A percentile compares a stretch with the other conserved stretches of the same genome.
These are phyloP conservation scores for Hecatera dysodea DNA, from an alignment of 2,888 invertebrate genomes.

Conservation along the genomic window DNA sequence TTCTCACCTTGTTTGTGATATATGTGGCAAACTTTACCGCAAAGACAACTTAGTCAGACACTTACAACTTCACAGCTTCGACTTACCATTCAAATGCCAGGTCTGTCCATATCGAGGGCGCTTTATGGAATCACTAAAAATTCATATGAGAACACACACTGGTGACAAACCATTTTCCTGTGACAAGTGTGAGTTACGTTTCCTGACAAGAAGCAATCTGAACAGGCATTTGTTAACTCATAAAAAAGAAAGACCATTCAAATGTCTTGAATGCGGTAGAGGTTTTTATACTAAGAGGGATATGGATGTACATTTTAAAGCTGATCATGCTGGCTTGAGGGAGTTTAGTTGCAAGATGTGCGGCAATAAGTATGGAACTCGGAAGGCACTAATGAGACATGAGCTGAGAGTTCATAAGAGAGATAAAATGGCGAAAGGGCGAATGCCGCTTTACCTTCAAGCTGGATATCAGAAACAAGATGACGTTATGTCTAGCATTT, in stretches of 20 bases:
- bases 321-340: conserved; percentile 79
- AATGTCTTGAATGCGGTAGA: conserved; percentile 78
- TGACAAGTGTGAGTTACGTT: conserved; percentile 76
- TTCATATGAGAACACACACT: conserved; percentile 79
- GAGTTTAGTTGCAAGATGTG: conserved; percentile 77
- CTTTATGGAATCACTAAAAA: conserved; percentile 77
- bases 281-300: conserved; percentile 78
- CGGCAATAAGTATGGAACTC: conserved; percentile 79
- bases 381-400: conserved; percentile 81
- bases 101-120: conserved; percentile 79
- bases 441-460: conserved; percentile 82
- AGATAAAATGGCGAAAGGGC: conserved; percentile 79
- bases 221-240: conserved; percentile 81
- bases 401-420: conserved; percentile 81
- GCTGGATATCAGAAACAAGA: conserved; percentile 69
- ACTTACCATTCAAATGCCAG: conserved; percentile 78
- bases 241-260: conserved; percentile 75
- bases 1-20: conserved; percentile 77
- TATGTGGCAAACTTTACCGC: conserved; percentile 79
- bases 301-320: conserved; percentile 76
- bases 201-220: conserved; percentile 80
- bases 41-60: conserved; percentile 80
- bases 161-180: conserved; percentile 81
- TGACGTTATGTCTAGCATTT: conserved; percentile 20
- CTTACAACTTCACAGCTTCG: conserved; percentile 73